Base-by-base conservation (phyloP, 2,797 vertebrate genomes). In the Halcyon leucocephala region DNA sequence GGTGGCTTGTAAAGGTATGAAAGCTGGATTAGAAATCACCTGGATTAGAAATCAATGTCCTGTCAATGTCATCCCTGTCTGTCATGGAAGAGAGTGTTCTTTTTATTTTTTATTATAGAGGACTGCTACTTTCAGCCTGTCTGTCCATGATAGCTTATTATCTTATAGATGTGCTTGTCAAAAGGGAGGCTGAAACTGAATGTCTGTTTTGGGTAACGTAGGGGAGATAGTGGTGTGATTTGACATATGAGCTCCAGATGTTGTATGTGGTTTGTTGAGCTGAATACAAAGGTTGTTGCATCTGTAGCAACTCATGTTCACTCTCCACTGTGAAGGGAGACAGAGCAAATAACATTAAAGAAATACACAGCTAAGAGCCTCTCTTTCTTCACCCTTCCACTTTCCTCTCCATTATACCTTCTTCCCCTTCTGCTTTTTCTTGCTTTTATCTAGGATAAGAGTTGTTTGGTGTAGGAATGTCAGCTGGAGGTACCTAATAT, bases 181-280 rank as follows among this genome's bases (percentile, higher is more conserved):
- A 78, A 95, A 80, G 64, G 46, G 71, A 80, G 33, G 14, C 72
- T 92, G 79, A 91, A 87, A 74, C 29, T 10, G 37, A 66, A 54
- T 67, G 78, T 61, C 84, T 92, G 74, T 33, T 96, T 87, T 52
- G 64, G 76, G 64, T 89, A 80, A 58, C 19, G 71, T 10, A 72
- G 31, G 73, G 61, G 24, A 74, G 65, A 82, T 61, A 48, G 49
- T 55, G 64, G 42, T 93, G 33, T 51, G 67, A 54, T 91, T 37
- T 78, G 52, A 78, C 65, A 61, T 67, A 78, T 16, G 89, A 92
- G 61, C 74, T 93, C 76, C 84, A 91, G 91, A 94, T 96, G 93
- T 49, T 91, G 28, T 35, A 44, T 87, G 72, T 77, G 60, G 64
- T 92, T 92, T 91, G 57, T 91, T 76, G 67, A 95, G 69, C 74